Percentiles rank a stretch among this genome's conserved stretches.
Conservation (phyloP, 2,113 vertebrate genomes). For the Platycercus adscitus region DNA sequence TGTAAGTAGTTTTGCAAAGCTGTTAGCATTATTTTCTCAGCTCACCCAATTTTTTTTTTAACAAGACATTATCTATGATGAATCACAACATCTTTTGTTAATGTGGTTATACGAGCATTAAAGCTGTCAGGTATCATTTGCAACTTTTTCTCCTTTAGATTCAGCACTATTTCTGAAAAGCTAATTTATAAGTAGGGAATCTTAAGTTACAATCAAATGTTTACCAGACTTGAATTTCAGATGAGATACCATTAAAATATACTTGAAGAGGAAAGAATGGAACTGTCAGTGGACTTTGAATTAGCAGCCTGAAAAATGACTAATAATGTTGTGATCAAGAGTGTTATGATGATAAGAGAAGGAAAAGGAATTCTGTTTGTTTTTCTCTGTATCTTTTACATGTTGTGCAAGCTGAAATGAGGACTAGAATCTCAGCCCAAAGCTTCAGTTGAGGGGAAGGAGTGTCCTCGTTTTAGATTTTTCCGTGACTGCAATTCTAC, state of each 20-base stretch:
- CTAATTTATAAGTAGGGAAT: constrained; percentile 18
- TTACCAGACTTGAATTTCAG: constrained; percentile 24
- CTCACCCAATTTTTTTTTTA: background rate
- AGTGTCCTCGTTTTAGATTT: background rate
- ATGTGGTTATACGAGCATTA: constrained; percentile 21
- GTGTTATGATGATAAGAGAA: background rate
- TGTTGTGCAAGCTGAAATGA: background rate
- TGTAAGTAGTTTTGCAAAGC: constrained; percentile 23
- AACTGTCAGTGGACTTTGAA: background rate
- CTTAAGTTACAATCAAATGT: constrained; percentile 14
- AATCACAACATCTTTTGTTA: constrained; percentile 48
- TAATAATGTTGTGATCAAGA: background rate
- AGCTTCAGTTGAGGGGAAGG: background rate
- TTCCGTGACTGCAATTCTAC: background rate
- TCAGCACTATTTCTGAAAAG: constrained; percentile 12
- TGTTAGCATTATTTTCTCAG: constrained; percentile 23
- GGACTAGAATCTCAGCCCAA: background rate
- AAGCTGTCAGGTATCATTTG: constrained; percentile 40
- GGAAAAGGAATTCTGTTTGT: background rate
- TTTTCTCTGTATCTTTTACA: background rate
- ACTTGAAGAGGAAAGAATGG: background rate
- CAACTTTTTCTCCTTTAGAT: constrained; percentile 9
- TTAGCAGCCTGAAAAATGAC: constrained; percentile 19
- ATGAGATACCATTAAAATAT: constrained; percentile 10
- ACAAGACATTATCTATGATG: background rate